These are phyloP conservation scores for Prolemur simus DNA, from an alignment of 2,113 vertebrate genomes.

Conservation along the genomic window DNA sequence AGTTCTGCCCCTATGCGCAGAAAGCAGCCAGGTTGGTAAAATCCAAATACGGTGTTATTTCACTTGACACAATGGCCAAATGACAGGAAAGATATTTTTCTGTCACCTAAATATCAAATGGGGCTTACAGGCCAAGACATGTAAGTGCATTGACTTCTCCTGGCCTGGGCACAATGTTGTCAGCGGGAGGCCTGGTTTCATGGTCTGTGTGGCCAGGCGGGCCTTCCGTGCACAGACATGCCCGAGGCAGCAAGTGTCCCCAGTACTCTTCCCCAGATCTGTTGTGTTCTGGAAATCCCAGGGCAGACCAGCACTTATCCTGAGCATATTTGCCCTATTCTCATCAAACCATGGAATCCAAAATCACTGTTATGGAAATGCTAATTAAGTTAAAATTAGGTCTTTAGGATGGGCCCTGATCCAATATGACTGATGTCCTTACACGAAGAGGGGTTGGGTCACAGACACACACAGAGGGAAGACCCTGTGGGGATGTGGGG, in stretches of 20 bases:
- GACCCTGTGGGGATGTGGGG: accelerated
- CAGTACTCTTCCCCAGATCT: background rate
- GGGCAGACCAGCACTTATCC: background rate
- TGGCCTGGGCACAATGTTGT: accelerated
- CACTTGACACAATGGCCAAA: accelerated
- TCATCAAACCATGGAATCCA: background rate
- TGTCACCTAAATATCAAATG: background rate
- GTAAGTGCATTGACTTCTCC: background rate
- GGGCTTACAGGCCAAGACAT: background rate
- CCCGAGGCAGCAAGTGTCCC: no score
- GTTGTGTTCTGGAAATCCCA: background rate
- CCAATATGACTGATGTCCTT: background rate
- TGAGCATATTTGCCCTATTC: background rate
- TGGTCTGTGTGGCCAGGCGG: background rate
- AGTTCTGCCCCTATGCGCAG: background rate
- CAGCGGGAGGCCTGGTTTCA: background rate
- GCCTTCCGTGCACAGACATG: background rate
- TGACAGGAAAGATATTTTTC: background rate
- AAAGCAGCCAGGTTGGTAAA: background rate
- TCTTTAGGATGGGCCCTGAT: background rate
- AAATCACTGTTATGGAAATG: background rate
- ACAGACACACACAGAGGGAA: background rate
- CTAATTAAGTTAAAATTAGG: background rate
- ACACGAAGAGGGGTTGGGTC: background rate
- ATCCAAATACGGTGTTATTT: background rate